Conservation (phyloP, 2,797 vertebrate species). For the Pseudochirops cupreus region DNA sequence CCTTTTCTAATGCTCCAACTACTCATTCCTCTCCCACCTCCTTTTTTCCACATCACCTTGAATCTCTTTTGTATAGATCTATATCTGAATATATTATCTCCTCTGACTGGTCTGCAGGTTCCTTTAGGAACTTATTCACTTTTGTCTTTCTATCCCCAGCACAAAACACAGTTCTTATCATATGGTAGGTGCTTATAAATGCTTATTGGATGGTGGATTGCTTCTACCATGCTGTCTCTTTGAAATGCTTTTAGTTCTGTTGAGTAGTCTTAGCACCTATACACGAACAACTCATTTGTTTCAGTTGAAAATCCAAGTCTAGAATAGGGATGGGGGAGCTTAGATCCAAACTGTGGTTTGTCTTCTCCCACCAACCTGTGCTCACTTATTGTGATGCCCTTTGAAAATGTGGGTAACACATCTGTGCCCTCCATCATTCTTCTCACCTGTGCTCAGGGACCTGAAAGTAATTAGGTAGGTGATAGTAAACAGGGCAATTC, state of each 20-base stretch:
- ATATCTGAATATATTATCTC: background rate
- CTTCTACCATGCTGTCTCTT: background rate
- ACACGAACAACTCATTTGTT: background rate
- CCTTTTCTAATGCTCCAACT: background rate
- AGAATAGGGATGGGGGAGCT: background rate
- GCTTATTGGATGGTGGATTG: background rate
- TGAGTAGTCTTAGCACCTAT: background rate
- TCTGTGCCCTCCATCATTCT: background rate
- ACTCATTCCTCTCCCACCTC: background rate
- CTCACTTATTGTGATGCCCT: background rate
- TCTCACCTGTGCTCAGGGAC: background rate
- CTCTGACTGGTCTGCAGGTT: background rate
- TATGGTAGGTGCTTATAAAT: background rate
- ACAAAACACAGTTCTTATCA: background rate
- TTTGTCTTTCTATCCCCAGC: background rate
- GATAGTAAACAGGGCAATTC: background rate
- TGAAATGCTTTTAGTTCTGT: background rate
- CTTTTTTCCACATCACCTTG: background rate
- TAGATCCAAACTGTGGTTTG: background rate
- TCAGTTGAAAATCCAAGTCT: background rate
- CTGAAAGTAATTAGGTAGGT: background rate
- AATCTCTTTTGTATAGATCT: background rate
- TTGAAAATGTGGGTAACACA: background rate
- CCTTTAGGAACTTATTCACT: background rate
- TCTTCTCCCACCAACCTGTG: background rate